These are phyloP conservation scores for Drymonia ruficornis DNA, from an alignment of 2,888 invertebrate species.

Conservation along the genomic window DNA sequence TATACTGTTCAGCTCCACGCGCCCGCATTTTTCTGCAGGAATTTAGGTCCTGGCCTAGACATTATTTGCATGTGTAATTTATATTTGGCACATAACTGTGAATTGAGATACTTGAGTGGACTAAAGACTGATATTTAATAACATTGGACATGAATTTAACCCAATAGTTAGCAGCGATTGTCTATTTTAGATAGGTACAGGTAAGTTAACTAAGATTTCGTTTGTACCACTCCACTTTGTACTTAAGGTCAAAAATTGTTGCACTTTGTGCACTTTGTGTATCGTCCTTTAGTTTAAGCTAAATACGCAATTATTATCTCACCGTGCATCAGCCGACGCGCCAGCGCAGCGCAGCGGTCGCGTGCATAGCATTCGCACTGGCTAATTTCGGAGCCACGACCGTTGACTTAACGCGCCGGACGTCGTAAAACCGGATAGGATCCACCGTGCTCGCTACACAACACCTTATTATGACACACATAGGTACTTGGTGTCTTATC, in stretches of 20 bases:
- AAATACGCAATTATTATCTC: slow-evolving; percentile 47
- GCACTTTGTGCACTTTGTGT: slow-evolving; percentile 14
- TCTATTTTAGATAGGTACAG: too few species aligned
- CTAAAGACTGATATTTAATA: too few species aligned
- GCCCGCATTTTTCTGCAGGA: slow-evolving; percentile 18
- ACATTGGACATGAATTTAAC: too few species aligned
- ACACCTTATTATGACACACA: slow-evolving; percentile 31
- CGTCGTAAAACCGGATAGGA: slow-evolving; percentile 63
- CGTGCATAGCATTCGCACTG: slow-evolving; percentile 72
- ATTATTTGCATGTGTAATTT: slow-evolving; percentile 23
- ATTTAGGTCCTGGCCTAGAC: slow-evolving; percentile 32
- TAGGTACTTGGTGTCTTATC: slow-evolving; percentile 36
- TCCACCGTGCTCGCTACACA: slow-evolving; percentile 28
- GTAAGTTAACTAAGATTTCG: too few species aligned
- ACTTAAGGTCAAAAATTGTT: too few species aligned
- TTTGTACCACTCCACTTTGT: too few species aligned
- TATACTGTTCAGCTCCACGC: slow-evolving; percentile 7
- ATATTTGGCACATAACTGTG: slow-evolving; percentile 25
- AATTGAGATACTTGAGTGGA: slow-evolving; percentile 2
- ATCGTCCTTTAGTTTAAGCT: slow-evolving; percentile 29
- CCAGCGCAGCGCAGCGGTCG: slow-evolving; percentile 30
- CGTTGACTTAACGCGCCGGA: slow-evolving; percentile 74
- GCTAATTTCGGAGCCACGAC: slow-evolving; percentile 74
- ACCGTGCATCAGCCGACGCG: slow-evolving; percentile 40
- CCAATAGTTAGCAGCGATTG: too few species aligned